A percentile compares a stretch with the other conserved stretches of the same genome.
Conservation (phyloP, 2,888 invertebrate genomes). For the Euzetes globulus region DNA sequence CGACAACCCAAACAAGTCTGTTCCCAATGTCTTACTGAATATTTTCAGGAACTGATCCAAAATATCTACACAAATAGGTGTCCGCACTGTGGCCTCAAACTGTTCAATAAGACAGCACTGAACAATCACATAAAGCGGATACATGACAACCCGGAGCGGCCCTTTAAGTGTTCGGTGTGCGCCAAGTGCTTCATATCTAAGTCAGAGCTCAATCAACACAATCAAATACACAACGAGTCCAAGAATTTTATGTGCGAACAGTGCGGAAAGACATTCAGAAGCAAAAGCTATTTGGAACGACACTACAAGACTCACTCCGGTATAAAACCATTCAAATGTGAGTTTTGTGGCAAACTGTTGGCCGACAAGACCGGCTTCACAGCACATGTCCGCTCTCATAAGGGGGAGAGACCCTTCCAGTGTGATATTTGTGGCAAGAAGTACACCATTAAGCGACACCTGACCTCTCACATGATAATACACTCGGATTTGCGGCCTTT, state of each 20-base stretch:
- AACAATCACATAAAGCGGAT: constrained; percentile 41
- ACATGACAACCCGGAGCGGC: constrained; percentile 40
- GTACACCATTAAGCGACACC: constrained; percentile 41
- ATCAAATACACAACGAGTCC: constrained; percentile 42
- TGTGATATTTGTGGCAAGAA: constrained; percentile 42
- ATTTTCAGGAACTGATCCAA: too few relatives aligned
- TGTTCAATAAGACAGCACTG: constrained; percentile 42
- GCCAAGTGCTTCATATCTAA: constrained; percentile 41
- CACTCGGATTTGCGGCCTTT: constrained; percentile 38
- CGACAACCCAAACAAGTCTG: constrained; percentile 39
- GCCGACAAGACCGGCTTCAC: constrained; percentile 38
- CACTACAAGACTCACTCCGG: constrained; percentile 40
- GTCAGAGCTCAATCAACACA: constrained; percentile 42
- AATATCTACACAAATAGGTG: constrained; percentile 13
- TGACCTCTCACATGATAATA: constrained; percentile 41
- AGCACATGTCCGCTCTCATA: constrained; percentile 41
- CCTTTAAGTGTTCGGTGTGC: constrained; percentile 42
- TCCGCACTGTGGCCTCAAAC: constrained; percentile 41
- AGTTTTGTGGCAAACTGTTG: constrained; percentile 38
- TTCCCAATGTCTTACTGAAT: neutral
- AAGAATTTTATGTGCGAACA: constrained; percentile 43
- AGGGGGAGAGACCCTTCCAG: constrained; percentile 42
- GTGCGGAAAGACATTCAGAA: constrained; percentile 44
- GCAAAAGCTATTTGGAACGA: constrained; percentile 40
- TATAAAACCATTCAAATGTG: constrained; percentile 40